Evolutionary conservation across 2,888 invertebrate species (phyloP).

Genomic region (Melinaea marsaeus): DNA sequence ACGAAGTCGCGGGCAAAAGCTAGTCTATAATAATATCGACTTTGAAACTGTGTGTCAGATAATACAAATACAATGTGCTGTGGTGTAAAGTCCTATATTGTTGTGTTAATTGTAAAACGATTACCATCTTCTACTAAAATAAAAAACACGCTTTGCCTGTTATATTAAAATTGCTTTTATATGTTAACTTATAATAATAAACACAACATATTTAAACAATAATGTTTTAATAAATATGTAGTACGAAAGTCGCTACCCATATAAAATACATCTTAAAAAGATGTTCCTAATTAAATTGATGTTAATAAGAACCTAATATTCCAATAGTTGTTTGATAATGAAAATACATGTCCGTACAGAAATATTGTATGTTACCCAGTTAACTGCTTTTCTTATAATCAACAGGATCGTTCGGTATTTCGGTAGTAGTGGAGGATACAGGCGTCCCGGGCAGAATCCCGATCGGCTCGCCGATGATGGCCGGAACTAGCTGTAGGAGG

Average conservation of each 20-base stretch:
- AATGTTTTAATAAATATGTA: constrained; percentile 2
- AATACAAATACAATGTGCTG: no score
- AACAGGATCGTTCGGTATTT: constrained; percentile 47
- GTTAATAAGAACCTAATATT: no score
- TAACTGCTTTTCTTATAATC: constrained; percentile 28
- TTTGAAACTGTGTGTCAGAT: background rate
- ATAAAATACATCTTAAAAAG: background rate
- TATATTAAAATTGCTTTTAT: background rate
- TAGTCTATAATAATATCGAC: background rate
- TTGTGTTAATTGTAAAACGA: no score
- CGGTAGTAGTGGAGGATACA: constrained; percentile 25
- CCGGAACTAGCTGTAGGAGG: constrained; percentile 27
- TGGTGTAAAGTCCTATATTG: no score
- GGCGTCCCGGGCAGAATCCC: background rate
- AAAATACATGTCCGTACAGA: no score
- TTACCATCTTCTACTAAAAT: no score
- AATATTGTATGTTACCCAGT: background rate
- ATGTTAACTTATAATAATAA: no score
- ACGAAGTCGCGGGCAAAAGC: no score
- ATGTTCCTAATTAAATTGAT: background rate
- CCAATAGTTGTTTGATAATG: no score
- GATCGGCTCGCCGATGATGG: constrained; percentile 34
- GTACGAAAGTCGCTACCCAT: constrained; percentile 15
- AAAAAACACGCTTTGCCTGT: no score
- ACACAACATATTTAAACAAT: constrained; percentile 2